phyloP scores from a whole-genome alignment of 1,140 invertebrate genomes.

The Dendroctonus ponderosae region DNA sequence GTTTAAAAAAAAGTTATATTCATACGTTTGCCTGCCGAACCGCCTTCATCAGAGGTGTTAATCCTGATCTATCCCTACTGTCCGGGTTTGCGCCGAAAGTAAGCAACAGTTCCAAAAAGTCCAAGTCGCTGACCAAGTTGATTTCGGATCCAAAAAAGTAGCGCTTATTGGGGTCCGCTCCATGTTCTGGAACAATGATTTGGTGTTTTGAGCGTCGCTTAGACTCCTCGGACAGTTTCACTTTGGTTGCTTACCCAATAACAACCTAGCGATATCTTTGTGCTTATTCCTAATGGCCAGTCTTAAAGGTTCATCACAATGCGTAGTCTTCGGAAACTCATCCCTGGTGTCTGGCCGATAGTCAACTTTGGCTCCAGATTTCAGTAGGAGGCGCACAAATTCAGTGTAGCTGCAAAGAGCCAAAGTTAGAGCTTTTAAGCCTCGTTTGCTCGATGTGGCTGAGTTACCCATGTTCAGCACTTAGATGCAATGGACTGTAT shows the following conservation, averaged over 20 bases:
- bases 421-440: not conserved
- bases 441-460: not conserved
- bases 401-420: constrained; percentile 61
- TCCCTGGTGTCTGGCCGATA: constrained; percentile 69
- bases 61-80: constrained; percentile 76
- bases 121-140: constrained; percentile 79
- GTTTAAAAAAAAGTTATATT: constrained; percentile 8
- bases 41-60: constrained; percentile 87
- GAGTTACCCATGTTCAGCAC: constrained; percentile 76
- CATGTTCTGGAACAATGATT: constrained; percentile 55
- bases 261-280: constrained; percentile 67
- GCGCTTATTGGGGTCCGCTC: constrained; percentile 72
- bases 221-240: not conserved
- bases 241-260: constrained; percentile 49
- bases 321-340: constrained; percentile 67
- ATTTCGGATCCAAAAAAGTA: constrained; percentile 91
- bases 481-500: constrained; percentile 84
- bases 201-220: not conserved
- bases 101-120: constrained; percentile 78
- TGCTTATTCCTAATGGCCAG: constrained; percentile 85
- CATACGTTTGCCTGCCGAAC: constrained; percentile 70
- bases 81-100: constrained; percentile 84
- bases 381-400: constrained; percentile 70
- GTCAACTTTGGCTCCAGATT: constrained; percentile 77
- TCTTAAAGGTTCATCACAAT: constrained; percentile 78